Base-by-base conservation (phyloP, 37 sponge, comb jelly and placozoan genomes). In the Ephydatia muelleri region DNA sequence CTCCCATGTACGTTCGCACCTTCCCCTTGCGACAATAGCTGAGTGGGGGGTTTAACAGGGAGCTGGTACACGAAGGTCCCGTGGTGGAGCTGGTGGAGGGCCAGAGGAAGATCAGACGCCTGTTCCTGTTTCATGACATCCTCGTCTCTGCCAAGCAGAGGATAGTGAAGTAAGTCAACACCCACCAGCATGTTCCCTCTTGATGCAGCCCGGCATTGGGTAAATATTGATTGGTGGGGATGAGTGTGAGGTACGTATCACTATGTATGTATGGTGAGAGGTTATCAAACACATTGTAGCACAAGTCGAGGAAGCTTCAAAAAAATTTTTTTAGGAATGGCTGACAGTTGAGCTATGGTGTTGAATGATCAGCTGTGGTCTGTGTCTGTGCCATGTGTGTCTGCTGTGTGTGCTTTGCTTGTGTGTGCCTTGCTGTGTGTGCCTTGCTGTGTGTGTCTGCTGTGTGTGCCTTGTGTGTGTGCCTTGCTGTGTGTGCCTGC, bases 61-160 rank as follows among this genome's bases (percentile, higher is more conserved):
- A 93, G 76, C 87, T 93, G 68, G 83, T 95, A n/a, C 92, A 95
- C 70, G 90, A 91, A 36, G 87, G 79, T 2, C 36, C 89, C 16
- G 82, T 92, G 75, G 95, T 95, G 66, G 92, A 95, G 76, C 90
- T 95, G 5, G 68, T 73, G 38, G 95, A 95, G 0, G 88, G 93
- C 6, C 64, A 78, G 4, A 68, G 96, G 37, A 95, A 95, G 79
- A 75, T 95, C 35, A 70, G 96, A 11, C 65, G 87, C 22, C 80
- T 95, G 0, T 89, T 91, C 21, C 91, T 95, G 36, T 95, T 92
- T 65, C 90, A 95, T 40, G 96, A 95, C 75, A 70, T 92, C 36
- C 83, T 95, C 23, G 87, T 95, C 22, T 95, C 89, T 66, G 80
- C 92, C 22, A 95, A 95, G 75, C 93, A 95, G 78, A 95, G 92